Conservation (phyloP, 2,113 vertebrate genomes). For the Cavia aperea region DNA sequence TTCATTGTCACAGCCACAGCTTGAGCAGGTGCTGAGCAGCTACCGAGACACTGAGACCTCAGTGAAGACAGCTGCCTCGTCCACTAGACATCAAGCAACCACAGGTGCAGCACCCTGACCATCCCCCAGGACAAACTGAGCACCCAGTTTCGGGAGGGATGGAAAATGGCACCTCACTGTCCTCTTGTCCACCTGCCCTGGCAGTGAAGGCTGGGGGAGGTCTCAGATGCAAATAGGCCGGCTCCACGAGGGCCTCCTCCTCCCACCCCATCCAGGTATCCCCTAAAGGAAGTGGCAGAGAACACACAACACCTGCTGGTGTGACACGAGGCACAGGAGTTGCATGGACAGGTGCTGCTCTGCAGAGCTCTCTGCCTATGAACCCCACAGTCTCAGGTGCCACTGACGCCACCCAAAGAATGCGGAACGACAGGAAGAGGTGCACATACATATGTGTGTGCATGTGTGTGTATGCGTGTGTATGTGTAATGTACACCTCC, state of each 20-base stretch:
- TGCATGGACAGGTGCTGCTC: rapidly evolving
- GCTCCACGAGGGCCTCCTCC: background rate
- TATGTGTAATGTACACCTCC: rapidly evolving
- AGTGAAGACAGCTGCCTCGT: background rate
- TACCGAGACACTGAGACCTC: background rate
- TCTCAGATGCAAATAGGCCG: background rate
- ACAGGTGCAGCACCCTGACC: background rate
- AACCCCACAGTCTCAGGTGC: rapidly evolving
- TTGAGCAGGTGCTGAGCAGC: background rate
- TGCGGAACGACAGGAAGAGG: background rate
- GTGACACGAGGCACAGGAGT: background rate
- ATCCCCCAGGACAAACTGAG: background rate
- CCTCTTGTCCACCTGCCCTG: background rate
- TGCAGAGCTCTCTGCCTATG: rapidly evolving
- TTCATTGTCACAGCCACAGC: background rate
- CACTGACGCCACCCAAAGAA: background rate
- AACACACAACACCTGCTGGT: background rate
- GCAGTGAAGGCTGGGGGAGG: conserved; percentile 58
- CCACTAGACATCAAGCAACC: background rate
- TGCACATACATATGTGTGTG: no score
- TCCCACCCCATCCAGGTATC: background rate
- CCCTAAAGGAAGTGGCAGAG: background rate
- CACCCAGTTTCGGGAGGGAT: no score
- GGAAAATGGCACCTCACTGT: rapidly evolving
- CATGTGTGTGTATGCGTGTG: no score